Percentiles rank a stretch among this genome's conserved stretches.
Evolutionary conservation across 2,113 vertebrate genomes (phyloP).

Genomic region (Regulus satrapa): DNA sequence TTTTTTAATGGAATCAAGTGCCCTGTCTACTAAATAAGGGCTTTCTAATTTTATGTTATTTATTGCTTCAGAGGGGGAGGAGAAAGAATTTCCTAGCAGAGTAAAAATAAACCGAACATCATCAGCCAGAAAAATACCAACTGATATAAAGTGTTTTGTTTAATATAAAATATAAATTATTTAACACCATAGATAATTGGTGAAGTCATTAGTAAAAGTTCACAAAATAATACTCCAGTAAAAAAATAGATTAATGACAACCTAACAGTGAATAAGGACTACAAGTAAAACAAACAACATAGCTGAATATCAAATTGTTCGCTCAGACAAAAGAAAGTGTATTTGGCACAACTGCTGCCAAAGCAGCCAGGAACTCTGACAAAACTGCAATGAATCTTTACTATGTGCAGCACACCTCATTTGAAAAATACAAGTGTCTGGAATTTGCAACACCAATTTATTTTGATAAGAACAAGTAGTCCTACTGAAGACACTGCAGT

Average conservation of each 20-base stretch:
- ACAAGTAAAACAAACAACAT: conserved; percentile 13
- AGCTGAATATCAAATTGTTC: conserved; percentile 29
- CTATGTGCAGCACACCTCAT: background rate
- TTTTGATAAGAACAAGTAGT: background rate
- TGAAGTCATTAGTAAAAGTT: conserved; percentile 11
- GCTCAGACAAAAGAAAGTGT: background rate
- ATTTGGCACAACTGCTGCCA: conserved; percentile 29
- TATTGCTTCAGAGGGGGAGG: conserved; percentile 63
- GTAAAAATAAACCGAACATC: conserved; percentile 55
- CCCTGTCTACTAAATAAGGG: conserved; percentile 67
- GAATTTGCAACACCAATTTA: background rate
- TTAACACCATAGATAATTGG: conserved; percentile 1
- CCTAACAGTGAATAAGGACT: conserved; percentile 10
- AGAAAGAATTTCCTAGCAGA: conserved; percentile 68
- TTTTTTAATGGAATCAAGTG: conserved; percentile 75
- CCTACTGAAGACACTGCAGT: background rate
- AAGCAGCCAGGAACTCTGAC: conserved; percentile 21
- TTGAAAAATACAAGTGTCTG: background rate
- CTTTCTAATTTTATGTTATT: conserved; percentile 76
- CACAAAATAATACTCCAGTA: conserved; percentile 38
- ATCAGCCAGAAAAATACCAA: conserved; percentile 21
- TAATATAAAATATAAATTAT: conserved; percentile 52
- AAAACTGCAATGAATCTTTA: background rate
- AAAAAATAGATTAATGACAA: conserved; percentile 42
- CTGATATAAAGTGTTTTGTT: conserved; percentile 21